Percentiles rank a stretch among this genome's conserved stretches.
phyloP scores from a whole-genome alignment of 2,797 vertebrate genomes.

The Picus viridis region DNA sequence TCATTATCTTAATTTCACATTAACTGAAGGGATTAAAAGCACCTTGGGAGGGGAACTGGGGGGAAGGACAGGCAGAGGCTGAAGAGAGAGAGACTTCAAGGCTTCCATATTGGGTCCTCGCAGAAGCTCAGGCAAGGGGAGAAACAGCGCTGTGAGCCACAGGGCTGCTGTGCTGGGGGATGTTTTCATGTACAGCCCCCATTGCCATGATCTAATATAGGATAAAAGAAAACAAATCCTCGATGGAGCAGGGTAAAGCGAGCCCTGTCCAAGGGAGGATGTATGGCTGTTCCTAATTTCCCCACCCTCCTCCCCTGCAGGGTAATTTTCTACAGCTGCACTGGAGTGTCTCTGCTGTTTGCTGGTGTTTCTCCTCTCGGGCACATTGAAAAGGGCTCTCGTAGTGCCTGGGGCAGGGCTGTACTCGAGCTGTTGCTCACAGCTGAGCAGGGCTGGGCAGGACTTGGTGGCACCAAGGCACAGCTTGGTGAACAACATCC shows the following conservation, averaged over 20 bases:
- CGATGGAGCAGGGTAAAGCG: not conserved
- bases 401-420: rapidly evolving
- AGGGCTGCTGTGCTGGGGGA: rapidly evolving
- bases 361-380: not conserved
- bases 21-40: conserved; percentile 82
- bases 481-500: rapidly evolving
- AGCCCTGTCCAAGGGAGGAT: not conserved
- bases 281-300: conserved; percentile 46
- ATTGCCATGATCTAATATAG: rapidly evolving
- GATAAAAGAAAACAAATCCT: conserved; percentile 17
- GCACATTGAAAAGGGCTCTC: not conserved
- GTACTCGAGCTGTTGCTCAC: not conserved
- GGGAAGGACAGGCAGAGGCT: not conserved
- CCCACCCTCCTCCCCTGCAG: conserved; percentile 33
- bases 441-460: not conserved
- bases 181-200: not conserved
- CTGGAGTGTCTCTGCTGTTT: not conserved
- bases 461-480: not conserved
- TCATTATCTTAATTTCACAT: conserved; percentile 74
- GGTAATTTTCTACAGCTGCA: conserved; percentile 47
- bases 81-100: not conserved
- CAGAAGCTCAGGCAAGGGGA: not conserved
- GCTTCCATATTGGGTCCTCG: rapidly evolving
- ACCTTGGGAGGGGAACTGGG: conserved; percentile 74
- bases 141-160: rapidly evolving